These are phyloP conservation scores for Athene cunicularia DNA, from an alignment of 2,113 vertebrate species.

Conservation along the genomic window DNA sequence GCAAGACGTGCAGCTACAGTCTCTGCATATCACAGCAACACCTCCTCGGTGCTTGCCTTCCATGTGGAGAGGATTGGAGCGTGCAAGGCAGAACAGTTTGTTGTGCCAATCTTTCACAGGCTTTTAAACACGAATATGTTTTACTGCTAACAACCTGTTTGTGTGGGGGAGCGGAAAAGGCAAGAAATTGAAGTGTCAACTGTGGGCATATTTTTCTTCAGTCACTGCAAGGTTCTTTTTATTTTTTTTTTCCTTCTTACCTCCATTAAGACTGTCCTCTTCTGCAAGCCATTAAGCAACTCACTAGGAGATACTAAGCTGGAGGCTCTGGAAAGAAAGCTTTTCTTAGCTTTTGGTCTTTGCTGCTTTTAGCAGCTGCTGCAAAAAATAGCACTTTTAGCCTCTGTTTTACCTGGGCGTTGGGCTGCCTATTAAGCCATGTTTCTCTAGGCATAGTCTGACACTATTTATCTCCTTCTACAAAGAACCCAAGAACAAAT, in stretches of 20 bases:
- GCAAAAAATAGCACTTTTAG: background rate
- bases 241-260: background rate
- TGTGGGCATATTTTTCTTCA: background rate
- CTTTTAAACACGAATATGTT: conserved; percentile 20
- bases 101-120: conserved; percentile 26
- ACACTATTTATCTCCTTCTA: background rate
- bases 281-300: background rate
- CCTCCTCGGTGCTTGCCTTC: background rate
- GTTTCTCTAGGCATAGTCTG: background rate
- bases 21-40: background rate
- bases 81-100: background rate
- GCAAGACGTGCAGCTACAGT: accelerated
- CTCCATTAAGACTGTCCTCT: background rate
- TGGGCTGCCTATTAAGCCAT: background rate
- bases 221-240: background rate
- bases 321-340: background rate
- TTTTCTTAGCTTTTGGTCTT: background rate
- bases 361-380: background rate
- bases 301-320: background rate
- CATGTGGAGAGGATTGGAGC: background rate
- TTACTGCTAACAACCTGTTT: conserved; percentile 12
- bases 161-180: background rate
- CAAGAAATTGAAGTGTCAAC: conserved; percentile 31
- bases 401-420: background rate
- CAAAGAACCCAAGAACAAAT: background rate